Base-by-base conservation (phyloP, 30 jellyfish, hydroid and myxozoan species). In the Hydra vulgaris region DNA sequence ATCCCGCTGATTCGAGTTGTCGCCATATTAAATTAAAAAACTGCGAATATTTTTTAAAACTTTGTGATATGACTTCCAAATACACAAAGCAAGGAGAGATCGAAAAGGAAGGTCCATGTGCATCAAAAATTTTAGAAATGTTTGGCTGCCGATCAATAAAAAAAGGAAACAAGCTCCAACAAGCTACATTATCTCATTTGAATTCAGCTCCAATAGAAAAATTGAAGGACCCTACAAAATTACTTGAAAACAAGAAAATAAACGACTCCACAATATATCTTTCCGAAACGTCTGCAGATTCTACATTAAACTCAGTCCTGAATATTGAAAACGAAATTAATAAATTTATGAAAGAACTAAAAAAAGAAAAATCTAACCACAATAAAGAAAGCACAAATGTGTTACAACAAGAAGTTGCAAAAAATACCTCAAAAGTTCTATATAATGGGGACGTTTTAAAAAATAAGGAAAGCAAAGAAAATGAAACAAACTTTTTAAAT, bases 91-190 rank as follows among this genome's bases (percentile, higher is more conserved):
- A 81, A 19, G 88, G 95, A 26, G 56, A 72, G 18, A 26, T 80
- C 17, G 82, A 79, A 53, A 82, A 76, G 25, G 96, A 86, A 67
- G 84, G 90, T 21, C 97, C 97, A 0, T 90, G 97, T 23, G 96
- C 97, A 19, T 75, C 86, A 75, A 90, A 86, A 70, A 90, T 90
- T 18, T 69, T 90, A 7, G 89, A 86, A 56, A 54, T 90, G 15
- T 85, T 79, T 55, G 97, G 97, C 0, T 90, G 97, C 61, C 53
- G 53, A 12, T 83, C 92, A 66, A 78, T n/a, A 66, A 19, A 69
- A 66, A 0, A 79, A 79, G 85, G 73, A 26, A 21, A 79, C 27
- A 40, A 40, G 61, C 12, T 40, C 12, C 5, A 40, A 3, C 61
- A 5, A 40, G 61, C 12, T 40, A 12, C 61, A 5, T 40, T 12